Base-by-base conservation (phyloP, 2,888 invertebrate genomes). In the Acrobasis consociella region DNA sequence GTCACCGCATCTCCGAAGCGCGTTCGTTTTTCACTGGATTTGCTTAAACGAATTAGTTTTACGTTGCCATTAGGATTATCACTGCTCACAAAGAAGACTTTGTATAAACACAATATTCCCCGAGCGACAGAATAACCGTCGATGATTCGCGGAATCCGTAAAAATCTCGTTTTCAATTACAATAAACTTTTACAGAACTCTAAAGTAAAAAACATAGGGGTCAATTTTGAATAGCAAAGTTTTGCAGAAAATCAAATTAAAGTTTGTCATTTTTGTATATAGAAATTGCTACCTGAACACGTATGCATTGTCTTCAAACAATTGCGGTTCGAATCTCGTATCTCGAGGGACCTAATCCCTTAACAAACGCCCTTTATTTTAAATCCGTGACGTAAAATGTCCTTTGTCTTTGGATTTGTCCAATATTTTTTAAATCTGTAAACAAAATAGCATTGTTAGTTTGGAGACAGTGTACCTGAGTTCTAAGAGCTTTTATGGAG, bases 221-320 rank as follows among this genome's bases (percentile, higher is more conserved):
- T 46, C 46, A 46, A 46, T 46, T 11, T 11, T 13, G 1, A 13
- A 5, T 10, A 46, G 46, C 46, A 46, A 46, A 13, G n/a, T 46
- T 46, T 3, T 46, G 46, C n/a, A 46, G 5, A 13, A n/a, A 46
- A 46, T n/a, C 67, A 69, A 72, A 65, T 71, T 51, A 58, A 60
- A 67, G 60, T 60, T 74, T 72, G 72, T 75, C 72, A 75, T 75
- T 76, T 78, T 70, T 74, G 76, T 80, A 70, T 63, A 69, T 65
- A 74, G 74, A 73, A 81, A 78, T 73, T 73, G 89, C 89, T 90
- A 90, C 89, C 90, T 90, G 89, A 88, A 87, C 72, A 80, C 69
- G 73, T 74, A 71, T 65, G 72, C 72, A 82, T 89, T 90, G 87
- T 90, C 80, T 85, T 74, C 74, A 69, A 69, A 80, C 86, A 83